These are phyloP conservation scores for Atrina japonica DNA, from an alignment of 2,888 invertebrate genomes.

Conservation along the genomic window DNA sequence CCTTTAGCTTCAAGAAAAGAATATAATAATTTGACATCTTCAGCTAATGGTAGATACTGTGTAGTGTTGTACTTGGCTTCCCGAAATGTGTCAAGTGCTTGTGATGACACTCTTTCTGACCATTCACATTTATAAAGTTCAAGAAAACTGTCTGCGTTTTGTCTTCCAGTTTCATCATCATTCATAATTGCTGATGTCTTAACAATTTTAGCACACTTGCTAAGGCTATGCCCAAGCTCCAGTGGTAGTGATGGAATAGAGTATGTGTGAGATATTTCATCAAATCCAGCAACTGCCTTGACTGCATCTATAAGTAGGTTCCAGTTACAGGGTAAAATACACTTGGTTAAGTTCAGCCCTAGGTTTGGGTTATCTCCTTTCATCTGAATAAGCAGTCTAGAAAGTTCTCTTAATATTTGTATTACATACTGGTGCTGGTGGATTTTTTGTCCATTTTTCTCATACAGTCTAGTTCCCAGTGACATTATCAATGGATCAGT, in stretches of 20 bases:
- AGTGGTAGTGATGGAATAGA: conserved; percentile 39
- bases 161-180: conserved; percentile 4
- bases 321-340: conserved; percentile 24
- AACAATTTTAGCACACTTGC: conserved; percentile 30
- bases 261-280: conserved; percentile 18
- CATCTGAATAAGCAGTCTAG: conserved; percentile 18
- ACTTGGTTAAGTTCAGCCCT: conserved; percentile 4
- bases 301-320: conserved; percentile 18
- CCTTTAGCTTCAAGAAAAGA: no score
- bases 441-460: conserved; percentile 21
- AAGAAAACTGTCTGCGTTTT: conserved; percentile 17
- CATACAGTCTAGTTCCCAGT: conserved; percentile 31
- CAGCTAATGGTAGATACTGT: conserved; percentile 22
- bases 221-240: conserved; percentile 36
- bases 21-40: conserved; percentile 20
- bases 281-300: conserved; percentile 30
- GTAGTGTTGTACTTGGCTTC: conserved; percentile 22
- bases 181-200: background rate
- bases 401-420: conserved; percentile 32
- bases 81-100: conserved; percentile 20
- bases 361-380: conserved; percentile 19
- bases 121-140: conserved; percentile 31
- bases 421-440: conserved; percentile 26
- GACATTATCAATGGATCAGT: conserved; percentile 32
- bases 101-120: conserved; percentile 19